A percentile compares a stretch with the other conserved stretches of the same genome.
These are phyloP conservation scores for Didymodactylos carnosus DNA, from an alignment of 2,888 invertebrate genomes.

Conservation along the genomic window DNA sequence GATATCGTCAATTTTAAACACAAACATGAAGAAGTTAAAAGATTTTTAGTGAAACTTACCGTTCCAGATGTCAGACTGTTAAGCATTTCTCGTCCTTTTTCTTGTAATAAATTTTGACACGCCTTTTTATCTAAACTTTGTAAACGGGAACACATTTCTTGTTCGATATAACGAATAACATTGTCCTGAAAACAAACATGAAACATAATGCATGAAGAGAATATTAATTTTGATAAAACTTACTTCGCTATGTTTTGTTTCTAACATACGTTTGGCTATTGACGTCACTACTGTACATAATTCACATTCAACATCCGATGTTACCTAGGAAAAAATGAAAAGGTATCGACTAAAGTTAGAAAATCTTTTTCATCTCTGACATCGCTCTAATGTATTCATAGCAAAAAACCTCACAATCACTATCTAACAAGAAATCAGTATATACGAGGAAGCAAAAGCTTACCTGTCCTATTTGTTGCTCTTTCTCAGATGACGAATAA, in stretches of 20 bases:
- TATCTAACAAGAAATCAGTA: too few relatives aligned
- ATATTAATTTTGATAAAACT: not conserved
- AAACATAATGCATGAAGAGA: not conserved
- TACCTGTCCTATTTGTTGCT: too few relatives aligned
- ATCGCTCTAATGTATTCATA: too few relatives aligned
- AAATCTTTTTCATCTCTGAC: too few relatives aligned
- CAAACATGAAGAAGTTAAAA: not conserved
- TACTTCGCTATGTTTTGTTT: not conserved
- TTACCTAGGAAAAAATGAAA: too few relatives aligned
- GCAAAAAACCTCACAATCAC: too few relatives aligned
- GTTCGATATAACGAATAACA: not conserved
- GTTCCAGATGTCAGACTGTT: not conserved
- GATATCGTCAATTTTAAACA: too few relatives aligned
- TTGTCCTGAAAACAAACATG: not conserved
- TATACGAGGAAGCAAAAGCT: too few relatives aligned
- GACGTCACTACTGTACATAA: conserved; percentile 8
- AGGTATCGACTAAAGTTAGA: too few relatives aligned
- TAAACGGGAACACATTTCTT: not conserved
- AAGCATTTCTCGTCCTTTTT: not conserved
- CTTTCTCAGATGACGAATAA: not conserved
- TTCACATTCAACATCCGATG: not conserved
- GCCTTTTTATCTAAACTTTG: not conserved
- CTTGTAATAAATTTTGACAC: not conserved
- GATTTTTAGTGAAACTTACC: not conserved
- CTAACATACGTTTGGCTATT: not conserved